Evolutionary conservation across 2,797 vertebrate genomes (phyloP).

Genomic region (Pteronotus mesoamericanus): DNA sequence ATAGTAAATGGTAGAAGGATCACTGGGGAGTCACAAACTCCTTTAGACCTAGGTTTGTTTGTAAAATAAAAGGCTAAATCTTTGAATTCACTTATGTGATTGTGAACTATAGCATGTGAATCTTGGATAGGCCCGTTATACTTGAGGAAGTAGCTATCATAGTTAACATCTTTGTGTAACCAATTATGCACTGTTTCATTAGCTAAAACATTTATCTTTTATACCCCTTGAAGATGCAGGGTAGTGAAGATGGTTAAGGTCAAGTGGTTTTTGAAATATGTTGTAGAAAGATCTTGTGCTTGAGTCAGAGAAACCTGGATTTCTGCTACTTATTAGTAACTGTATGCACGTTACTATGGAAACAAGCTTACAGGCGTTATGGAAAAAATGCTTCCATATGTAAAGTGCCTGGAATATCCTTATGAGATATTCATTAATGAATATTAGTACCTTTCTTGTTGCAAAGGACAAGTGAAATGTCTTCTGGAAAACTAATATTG

Average conservation of each 20-base stretch:
- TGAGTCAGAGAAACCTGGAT: not conserved
- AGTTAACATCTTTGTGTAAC: not conserved
- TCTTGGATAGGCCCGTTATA: not conserved
- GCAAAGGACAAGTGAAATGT: not conserved
- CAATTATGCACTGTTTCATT: not conserved
- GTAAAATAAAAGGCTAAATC: not conserved
- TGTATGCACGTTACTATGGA: not conserved
- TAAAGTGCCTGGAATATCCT: not conserved
- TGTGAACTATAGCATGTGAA: not conserved
- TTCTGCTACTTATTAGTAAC: not conserved
- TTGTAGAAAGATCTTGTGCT: not conserved
- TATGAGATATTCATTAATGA: slow-evolving; percentile 1
- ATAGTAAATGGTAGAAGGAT: not conserved
- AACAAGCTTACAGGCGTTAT: not conserved
- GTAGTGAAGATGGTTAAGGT: not conserved
- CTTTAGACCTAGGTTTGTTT: not conserved
- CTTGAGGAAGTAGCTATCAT: not conserved
- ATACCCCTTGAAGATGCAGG: not conserved
- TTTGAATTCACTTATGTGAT: not conserved
- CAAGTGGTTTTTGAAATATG: not conserved
- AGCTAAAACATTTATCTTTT: not conserved
- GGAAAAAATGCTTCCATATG: not conserved
- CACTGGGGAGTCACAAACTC: not conserved
- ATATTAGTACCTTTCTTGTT: not conserved
- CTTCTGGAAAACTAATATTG: not conserved